Conservation (phyloP, 2,113 vertebrate species). For the Euleptes europaea region DNA sequence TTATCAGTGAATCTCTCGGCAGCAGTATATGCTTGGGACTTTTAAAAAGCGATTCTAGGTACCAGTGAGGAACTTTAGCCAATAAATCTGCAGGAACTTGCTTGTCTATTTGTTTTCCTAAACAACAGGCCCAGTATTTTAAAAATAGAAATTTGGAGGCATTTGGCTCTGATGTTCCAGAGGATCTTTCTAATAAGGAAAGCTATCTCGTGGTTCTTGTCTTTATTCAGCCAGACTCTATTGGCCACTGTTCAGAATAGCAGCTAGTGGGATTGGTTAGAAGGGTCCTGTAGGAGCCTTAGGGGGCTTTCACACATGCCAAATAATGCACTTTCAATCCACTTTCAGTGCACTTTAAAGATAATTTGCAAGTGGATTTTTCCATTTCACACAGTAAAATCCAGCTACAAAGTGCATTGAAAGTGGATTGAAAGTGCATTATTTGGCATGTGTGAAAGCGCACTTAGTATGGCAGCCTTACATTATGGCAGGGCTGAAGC, state of each 20-base stretch:
- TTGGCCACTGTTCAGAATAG: not conserved
- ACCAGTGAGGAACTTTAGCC: not conserved
- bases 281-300: too few species aligned
- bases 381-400: too few species aligned
- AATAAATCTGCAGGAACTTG: not conserved
- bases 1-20: not conserved
- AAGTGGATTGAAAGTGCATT: too few species aligned
- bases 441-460: too few species aligned
- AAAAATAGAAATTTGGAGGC: not conserved
- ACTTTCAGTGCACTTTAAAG: too few species aligned
- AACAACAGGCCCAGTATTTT: not conserved
- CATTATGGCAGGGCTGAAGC: too few species aligned
- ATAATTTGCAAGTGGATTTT: too few species aligned
- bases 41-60: not conserved
- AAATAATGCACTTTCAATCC: too few species aligned
- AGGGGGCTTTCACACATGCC: too few species aligned
- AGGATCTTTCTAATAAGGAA: not conserved
- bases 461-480: too few species aligned
- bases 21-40: not conserved
- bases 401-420: too few species aligned
- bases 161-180: not conserved
- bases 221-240: not conserved
- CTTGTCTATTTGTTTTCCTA: not conserved
- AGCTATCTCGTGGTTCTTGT: not conserved
- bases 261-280: not conserved